phyloP scores from a whole-genome alignment of 2,113 vertebrate genomes.

The Tringa solitaria region DNA sequence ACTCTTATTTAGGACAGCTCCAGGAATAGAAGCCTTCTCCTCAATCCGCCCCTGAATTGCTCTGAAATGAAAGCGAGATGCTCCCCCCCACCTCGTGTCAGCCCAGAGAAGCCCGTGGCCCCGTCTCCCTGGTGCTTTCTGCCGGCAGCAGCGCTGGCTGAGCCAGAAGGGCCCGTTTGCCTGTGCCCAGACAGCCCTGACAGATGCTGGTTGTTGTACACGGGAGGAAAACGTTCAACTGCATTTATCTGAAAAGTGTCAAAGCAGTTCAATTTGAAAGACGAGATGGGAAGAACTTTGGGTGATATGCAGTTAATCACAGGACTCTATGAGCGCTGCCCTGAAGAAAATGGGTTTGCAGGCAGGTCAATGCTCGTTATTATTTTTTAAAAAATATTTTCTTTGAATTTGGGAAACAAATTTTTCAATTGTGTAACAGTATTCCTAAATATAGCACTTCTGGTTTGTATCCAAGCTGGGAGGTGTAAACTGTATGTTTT shows the following conservation, averaged over 20 bases:
- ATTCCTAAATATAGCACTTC: not conserved
- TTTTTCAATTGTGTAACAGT: not conserved
- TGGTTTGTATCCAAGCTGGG: not conserved
- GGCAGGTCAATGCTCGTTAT: not conserved
- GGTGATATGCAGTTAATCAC: not conserved
- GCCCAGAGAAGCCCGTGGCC: not conserved
- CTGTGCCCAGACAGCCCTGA: not conserved
- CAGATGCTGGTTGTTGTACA: not conserved
- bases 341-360: conserved; percentile 1
- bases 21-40: not conserved
- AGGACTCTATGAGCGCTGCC: not conserved
- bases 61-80: not conserved
- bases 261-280: not conserved
- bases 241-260: conserved; percentile 3
- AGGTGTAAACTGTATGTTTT: not conserved
- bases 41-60: not conserved
- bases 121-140: not conserved
- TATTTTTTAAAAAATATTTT: not conserved
- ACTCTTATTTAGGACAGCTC: not conserved
- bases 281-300: not conserved
- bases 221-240: not conserved
- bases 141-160: not conserved
- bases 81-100: not conserved
- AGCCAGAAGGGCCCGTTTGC: not conserved
- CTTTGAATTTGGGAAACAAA: not conserved